These are phyloP conservation scores for Pandemis corylana DNA, from an alignment of 2,888 invertebrate genomes.

Conservation along the genomic window DNA sequence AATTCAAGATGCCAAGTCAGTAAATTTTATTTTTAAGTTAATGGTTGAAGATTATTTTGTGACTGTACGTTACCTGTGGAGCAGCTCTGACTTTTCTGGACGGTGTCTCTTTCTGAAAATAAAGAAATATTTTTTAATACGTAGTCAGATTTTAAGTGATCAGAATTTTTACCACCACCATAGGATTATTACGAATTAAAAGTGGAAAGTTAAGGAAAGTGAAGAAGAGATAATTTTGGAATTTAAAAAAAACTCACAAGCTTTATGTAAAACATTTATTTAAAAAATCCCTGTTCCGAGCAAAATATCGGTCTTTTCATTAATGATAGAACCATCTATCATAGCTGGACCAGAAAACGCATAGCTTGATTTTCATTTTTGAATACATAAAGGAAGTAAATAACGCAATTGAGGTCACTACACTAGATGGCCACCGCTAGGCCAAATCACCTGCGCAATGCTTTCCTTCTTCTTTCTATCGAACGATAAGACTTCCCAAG, in stretches of 20 bases:
- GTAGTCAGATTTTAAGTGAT: not conserved
- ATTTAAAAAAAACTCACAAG: not conserved
- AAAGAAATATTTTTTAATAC: conserved; percentile 25
- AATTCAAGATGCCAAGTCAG: no score
- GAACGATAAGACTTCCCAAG: no score
- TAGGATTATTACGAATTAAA: not conserved
- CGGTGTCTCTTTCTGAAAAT: conserved; percentile 60
- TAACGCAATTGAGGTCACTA: no score
- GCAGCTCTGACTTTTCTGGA: conserved; percentile 60
- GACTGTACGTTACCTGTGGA: conserved; percentile 57
- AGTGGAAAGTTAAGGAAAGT: not conserved
- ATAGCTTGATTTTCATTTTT: no score
- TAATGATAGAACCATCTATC: not conserved
- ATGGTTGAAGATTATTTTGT: not conserved
- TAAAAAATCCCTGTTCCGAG: not conserved
- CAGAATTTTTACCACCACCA: not conserved
- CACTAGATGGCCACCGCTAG: no score
- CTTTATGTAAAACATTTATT: conserved; percentile 1
- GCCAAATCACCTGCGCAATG: no score
- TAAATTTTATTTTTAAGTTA: no score
- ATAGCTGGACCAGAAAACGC: no score
- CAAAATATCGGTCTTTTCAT: no score
- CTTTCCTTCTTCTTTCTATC: no score
- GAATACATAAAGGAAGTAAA: no score
- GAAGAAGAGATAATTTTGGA: not conserved